These are phyloP conservation scores for Dascyllus trimaculatus DNA, from an alignment of 2,113 vertebrate genomes.

Conservation along the genomic window DNA sequence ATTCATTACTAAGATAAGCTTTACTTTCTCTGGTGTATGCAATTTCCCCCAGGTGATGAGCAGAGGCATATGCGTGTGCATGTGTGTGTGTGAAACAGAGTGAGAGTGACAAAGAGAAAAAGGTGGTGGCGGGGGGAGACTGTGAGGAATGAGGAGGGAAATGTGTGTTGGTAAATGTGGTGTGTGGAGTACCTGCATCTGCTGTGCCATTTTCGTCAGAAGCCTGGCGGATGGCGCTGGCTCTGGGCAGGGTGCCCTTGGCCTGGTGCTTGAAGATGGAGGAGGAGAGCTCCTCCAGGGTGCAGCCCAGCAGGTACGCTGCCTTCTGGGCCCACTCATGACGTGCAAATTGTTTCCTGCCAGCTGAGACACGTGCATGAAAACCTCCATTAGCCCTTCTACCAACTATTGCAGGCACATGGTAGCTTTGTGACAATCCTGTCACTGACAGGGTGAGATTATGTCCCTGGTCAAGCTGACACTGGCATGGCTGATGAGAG, in stretches of 20 bases:
- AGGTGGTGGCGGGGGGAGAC: not conserved
- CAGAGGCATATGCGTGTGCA: constrained; percentile 18
- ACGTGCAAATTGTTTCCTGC: constrained; percentile 95
- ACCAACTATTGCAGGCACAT: constrained; percentile 55
- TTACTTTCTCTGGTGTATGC: constrained; percentile 68
- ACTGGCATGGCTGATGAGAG: constrained; percentile 46
- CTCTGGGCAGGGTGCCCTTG: constrained; percentile 91
- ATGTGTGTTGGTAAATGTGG: constrained; percentile 50
- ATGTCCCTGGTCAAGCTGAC: constrained; percentile 61
- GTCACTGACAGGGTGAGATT: constrained; percentile 65
- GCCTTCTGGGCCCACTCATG: constrained; percentile 99
- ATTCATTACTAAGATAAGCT: constrained; percentile 82
- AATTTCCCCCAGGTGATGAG: constrained; percentile 76
- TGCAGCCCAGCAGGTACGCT: constrained; percentile 93
- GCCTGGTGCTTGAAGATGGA: constrained; percentile 96
- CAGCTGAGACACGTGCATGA: constrained; percentile 83
- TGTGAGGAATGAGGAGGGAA: constrained; percentile 34
- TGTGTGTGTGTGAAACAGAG: constrained; percentile 40
- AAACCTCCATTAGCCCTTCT: constrained; percentile 75
- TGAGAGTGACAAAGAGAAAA: constrained; percentile 49
- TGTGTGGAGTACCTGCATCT: constrained; percentile 84
- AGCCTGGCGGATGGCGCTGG: constrained; percentile 90
- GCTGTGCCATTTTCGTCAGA: constrained; percentile 85
- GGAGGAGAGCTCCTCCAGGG: constrained; percentile 95
- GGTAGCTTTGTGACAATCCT: constrained; percentile 57